Conservation (phyloP, 2,113 vertebrate species). For the Kryptolebias marmoratus region DNA sequence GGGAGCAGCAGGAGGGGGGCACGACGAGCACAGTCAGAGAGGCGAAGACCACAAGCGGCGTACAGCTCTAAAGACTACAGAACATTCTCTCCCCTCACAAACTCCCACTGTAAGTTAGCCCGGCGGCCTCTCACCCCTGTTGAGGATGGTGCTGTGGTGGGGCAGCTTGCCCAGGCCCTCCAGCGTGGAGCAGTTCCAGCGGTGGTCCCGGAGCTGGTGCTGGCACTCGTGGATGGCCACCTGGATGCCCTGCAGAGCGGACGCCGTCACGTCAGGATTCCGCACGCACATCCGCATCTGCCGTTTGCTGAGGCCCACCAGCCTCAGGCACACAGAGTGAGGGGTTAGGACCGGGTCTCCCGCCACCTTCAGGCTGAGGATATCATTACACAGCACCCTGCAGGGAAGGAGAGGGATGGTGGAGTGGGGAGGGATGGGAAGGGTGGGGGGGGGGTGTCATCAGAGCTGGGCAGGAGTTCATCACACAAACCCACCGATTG, state of each 20-base stretch:
- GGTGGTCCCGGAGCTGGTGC: slow-evolving; percentile 89
- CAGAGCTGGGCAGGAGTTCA: slow-evolving; percentile 46
- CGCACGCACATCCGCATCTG: slow-evolving; percentile 89
- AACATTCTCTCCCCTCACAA: not conserved
- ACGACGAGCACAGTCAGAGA: slow-evolving; percentile 14
- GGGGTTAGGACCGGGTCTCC: slow-evolving; percentile 89
- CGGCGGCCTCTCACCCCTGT: slow-evolving; percentile 83
- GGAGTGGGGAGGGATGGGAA: not conserved
- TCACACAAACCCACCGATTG: slow-evolving; percentile 52
- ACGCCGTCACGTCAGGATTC: slow-evolving; percentile 91
- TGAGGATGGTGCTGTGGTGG: slow-evolving; percentile 88
- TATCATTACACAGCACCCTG: slow-evolving; percentile 89
- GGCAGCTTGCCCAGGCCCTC: slow-evolving; percentile 86
- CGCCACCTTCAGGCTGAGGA: slow-evolving; percentile 89
- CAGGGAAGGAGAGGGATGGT: slow-evolving; percentile 22
- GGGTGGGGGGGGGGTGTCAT: slow-evolving; percentile 15
- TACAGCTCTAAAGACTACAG: not conserved
- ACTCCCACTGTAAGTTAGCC: slow-evolving; percentile 5
- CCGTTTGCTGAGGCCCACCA: slow-evolving; percentile 87
- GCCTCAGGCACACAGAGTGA: slow-evolving; percentile 88
- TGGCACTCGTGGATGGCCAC: slow-evolving; percentile 92
- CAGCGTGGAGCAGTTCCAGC: slow-evolving; percentile 92
- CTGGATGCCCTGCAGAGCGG: slow-evolving; percentile 92
- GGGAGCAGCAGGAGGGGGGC: not conserved
- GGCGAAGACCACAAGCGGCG: slow-evolving; percentile 2